Percentiles rank a stretch among this genome's conserved stretches.
Conservation (phyloP, 2,888 invertebrate genomes). For the Carterocephalus palaemon region DNA sequence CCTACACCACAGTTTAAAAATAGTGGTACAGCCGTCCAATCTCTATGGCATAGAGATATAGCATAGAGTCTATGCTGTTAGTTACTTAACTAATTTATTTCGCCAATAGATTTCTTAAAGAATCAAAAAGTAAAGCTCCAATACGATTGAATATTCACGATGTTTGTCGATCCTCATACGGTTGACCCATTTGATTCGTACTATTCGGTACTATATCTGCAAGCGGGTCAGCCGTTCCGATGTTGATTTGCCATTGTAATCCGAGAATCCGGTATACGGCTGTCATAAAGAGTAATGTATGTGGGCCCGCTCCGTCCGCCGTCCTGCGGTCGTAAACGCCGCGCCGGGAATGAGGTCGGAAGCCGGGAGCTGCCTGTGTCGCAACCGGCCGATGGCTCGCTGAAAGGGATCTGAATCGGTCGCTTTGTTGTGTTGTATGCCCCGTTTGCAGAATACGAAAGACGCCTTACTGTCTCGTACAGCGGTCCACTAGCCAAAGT, state of each 20-base stretch:
- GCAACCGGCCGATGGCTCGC: no score
- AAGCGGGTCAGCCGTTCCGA: slow-evolving; percentile 5
- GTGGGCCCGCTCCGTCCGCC: slow-evolving; percentile 1
- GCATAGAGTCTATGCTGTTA: no score
- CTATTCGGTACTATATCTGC: slow-evolving; percentile 3
- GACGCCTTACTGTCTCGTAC: no score
- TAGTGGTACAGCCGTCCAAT: no score
- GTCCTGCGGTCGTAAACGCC: slow-evolving; percentile 8
- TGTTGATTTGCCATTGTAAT: slow-evolving; percentile 12
- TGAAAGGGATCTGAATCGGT: neutral
- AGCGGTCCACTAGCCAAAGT: no score
- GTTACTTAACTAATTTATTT: no score
- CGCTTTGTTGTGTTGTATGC: neutral
- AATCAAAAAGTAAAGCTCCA: no score
- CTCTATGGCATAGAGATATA: no score
- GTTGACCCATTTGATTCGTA: slow-evolving; percentile 7
- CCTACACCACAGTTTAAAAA: no score
- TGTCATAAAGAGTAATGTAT: slow-evolving; percentile 13
- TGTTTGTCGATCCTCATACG: no score
- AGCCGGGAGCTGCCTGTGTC: slow-evolving; percentile 2
- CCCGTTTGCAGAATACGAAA: neutral
- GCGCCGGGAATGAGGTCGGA: slow-evolving; percentile 10
- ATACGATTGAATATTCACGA: no score
- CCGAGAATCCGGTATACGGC: slow-evolving; percentile 9
- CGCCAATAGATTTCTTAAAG: no score